Evolutionary conservation across 2,113 vertebrate species (phyloP), one percentile per base, ranked within the genome.

Genomic region (Alectura lathami): DNA sequence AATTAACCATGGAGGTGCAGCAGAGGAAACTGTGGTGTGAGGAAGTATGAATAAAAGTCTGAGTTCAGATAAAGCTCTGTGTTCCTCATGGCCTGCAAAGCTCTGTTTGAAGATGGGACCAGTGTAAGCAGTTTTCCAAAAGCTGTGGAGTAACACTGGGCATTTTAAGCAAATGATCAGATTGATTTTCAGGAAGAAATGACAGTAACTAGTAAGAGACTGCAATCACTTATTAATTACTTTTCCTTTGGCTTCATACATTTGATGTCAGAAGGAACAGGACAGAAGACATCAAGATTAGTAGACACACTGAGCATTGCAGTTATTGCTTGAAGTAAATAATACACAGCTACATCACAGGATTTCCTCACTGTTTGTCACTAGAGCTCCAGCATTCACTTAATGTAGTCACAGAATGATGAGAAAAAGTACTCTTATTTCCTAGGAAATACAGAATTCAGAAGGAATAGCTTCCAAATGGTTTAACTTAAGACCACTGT

Each of bases 1-100:
- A 96, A 97, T 96, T 97, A 96, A 96, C 88, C 88, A 60, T 94
- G 83, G 86, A 95, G 73, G 56, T 88, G 70, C 79, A 92, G 2
- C 36, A 53, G 82, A 47, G 42, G 69, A 88, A 74, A 66, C 57
- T 30, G 34, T 88, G 51, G 30, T 84, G 64, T 75, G 79, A 34
- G 43, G 66, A 84, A 54, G 60, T 20, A 24, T 26, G 63, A 63
- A 20, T 54, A 48, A 86, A 87, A 38, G n/a, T 51, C 27, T 94
- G 79, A 47, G 53, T 34, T 83, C 85, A 64, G 34, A 47, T 27
- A 78, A 56, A 63, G 42, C 26, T 40, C 43, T 16, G 11, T 29
- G n/a, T 5, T 74, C 38, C n/a, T 69, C 50, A 24, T 17, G 45
- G 42, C 60, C 77, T 89, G 18, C 51, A 87, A 21, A 11, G 64